Conservation (phyloP, 2,888 invertebrate genomes). For the Pecten maximus region DNA sequence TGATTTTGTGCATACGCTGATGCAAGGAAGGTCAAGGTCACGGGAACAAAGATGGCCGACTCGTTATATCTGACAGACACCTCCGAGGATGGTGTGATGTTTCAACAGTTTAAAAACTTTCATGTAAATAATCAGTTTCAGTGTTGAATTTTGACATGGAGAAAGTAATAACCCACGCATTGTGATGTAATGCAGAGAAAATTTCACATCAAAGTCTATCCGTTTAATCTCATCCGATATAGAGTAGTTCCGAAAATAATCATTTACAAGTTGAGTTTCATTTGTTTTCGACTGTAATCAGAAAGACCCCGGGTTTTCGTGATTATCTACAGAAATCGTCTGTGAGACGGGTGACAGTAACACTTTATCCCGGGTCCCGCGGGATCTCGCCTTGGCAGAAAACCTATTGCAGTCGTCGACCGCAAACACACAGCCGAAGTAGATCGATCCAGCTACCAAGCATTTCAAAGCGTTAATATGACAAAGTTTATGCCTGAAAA, state of each 20-base stretch:
- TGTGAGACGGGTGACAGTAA: neutral
- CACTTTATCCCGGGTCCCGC: slow-evolving; percentile 10
- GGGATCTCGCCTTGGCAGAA: slow-evolving; percentile 8
- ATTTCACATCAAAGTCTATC: neutral
- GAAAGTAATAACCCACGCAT: neutral
- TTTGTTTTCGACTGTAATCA: neutral
- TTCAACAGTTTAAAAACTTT: no score
- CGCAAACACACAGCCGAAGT: neutral
- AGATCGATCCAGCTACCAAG: neutral
- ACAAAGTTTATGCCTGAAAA: neutral
- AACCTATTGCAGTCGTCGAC: neutral
- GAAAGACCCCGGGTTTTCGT: neutral
- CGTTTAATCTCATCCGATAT: neutral
- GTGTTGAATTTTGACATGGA: neutral
- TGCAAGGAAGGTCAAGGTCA: no score
- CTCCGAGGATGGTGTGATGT: no score
- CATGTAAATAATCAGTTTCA: neutral
- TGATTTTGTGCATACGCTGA: no score
- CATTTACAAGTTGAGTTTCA: neutral
- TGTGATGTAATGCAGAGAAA: neutral
- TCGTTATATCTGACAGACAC: no score
- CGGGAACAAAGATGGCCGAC: no score
- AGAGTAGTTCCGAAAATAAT: neutral
- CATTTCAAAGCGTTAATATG: slow-evolving; percentile 13
- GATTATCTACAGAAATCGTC: neutral